Percentiles rank a stretch among this genome's conserved stretches.
Evolutionary conservation across 2,113 vertebrate genomes (phyloP).

Genomic region (Gambusia holbrooki): DNA sequence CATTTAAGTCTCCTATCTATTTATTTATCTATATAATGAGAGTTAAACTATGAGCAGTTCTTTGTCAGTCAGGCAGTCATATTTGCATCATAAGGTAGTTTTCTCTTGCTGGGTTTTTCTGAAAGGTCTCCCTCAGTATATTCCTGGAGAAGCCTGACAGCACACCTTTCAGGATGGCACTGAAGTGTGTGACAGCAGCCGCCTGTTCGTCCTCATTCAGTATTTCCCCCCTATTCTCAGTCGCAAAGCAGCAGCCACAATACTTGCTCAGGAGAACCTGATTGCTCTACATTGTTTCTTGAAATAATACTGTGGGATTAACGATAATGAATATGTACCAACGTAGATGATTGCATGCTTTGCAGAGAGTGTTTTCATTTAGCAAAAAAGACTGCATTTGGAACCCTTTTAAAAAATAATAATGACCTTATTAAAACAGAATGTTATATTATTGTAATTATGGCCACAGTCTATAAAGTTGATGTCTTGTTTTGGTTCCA

Average conservation of each 20-base stretch:
- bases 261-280: not conserved
- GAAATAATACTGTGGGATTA: slow-evolving; percentile 13
- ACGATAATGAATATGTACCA: not conserved
- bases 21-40: slow-evolving; percentile 5
- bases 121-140: slow-evolving; percentile 55
- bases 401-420: not conserved
- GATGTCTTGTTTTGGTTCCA: slow-evolving; percentile 19
- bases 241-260: slow-evolving; percentile 20
- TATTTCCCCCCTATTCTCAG: slow-evolving; percentile 36
- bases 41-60: slow-evolving; percentile 28
- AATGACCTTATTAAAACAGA: slow-evolving; percentile 26
- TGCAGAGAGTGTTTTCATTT: not conserved
- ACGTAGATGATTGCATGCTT: not conserved
- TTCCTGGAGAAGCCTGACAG: slow-evolving; percentile 54
- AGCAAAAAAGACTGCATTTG: not conserved
- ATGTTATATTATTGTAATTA: slow-evolving; percentile 25
- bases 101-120: slow-evolving; percentile 44
- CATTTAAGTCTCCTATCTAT: slow-evolving; percentile 27
- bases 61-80: slow-evolving; percentile 35
- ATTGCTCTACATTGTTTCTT: not conserved
- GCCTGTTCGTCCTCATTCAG: slow-evolving; percentile 49
- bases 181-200: slow-evolving; percentile 75
- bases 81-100: slow-evolving; percentile 51
- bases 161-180: slow-evolving; percentile 65
- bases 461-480: not conserved